These are phyloP conservation scores for Monochamus saltuarius DNA, from an alignment of 1,140 invertebrate genomes.

Conservation along the genomic window DNA sequence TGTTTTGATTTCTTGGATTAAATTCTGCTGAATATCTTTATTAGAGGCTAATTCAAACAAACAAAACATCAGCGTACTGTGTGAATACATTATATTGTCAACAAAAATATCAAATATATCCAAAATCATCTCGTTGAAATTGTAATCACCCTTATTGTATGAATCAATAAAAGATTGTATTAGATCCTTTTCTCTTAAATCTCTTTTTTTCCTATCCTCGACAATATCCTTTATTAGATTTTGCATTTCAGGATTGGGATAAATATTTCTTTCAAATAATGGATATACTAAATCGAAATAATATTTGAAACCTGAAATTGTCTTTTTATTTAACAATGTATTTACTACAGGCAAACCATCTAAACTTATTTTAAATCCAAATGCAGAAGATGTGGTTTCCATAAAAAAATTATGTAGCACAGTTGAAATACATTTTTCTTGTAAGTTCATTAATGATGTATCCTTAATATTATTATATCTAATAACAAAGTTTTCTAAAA, in stretches of 20 bases:
- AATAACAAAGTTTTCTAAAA: conserved; percentile 28
- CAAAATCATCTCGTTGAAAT: conserved; percentile 7
- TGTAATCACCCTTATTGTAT: conserved; percentile 8
- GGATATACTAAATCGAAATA: conserved; percentile 18
- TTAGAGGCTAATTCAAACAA: conserved; percentile 31
- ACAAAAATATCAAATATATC: conserved; percentile 20
- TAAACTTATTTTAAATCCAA: conserved; percentile 18
- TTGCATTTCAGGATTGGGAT: conserved; percentile 9
- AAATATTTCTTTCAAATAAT: conserved; percentile 4
- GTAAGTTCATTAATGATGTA: conserved; percentile 1
- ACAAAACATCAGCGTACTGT: conserved; percentile 21
- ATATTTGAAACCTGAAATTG: conserved; percentile 10
- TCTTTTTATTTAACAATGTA: conserved; percentile 14
- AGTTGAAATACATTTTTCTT: background rate
- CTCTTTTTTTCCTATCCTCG: conserved; percentile 28
- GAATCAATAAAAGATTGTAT: conserved; percentile 25
- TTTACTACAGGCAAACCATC: conserved; percentile 17
- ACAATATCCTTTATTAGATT: conserved; percentile 14
- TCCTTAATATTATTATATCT: conserved; percentile 15
- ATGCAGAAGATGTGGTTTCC: conserved; percentile 14
- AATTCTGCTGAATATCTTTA: conserved; percentile 31
- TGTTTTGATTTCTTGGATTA: conserved; percentile 32
- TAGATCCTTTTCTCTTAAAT: conserved; percentile 21
- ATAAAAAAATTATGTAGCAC: conserved; percentile 14
- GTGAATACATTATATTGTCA: conserved; percentile 15